Evolutionary conservation across 2,113 vertebrate species (phyloP).

Genomic region (Orycteropus afer): DNA sequence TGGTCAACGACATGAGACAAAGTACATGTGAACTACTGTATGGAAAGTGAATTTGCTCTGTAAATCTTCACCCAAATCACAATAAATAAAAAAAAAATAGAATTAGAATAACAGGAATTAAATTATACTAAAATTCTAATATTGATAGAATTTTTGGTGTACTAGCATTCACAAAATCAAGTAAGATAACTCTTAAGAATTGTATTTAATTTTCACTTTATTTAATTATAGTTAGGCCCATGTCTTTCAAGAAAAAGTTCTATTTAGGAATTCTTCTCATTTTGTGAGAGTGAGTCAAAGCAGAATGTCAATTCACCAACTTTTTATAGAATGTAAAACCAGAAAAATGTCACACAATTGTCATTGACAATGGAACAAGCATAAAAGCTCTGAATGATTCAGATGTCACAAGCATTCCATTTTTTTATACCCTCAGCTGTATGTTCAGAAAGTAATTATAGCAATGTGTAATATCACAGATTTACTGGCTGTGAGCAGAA

Average conservation of each 20-base stretch:
- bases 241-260: not conserved
- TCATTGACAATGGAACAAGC: not conserved
- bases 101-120: not conserved
- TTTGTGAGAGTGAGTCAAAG: conserved; percentile 52
- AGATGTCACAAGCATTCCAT: not conserved
- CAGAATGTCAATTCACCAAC: conserved; percentile 17
- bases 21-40: no score
- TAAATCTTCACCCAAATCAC: no score
- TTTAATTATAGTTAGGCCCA: not conserved
- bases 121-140: not conserved
- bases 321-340: conserved; percentile 50
- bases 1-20: no score
- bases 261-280: not conserved
- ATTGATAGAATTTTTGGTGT: not conserved
- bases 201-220: conserved; percentile 12
- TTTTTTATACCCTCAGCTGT: not conserved
- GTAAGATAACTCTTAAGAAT: not conserved
- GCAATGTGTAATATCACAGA: not conserved
- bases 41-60: no score
- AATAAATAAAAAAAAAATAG: no score
- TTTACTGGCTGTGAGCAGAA: conserved; percentile 17
- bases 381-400: not conserved
- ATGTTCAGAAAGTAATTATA: conserved; percentile 8
- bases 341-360: not conserved
- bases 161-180: not conserved